Percentiles rank a stretch among this genome's conserved stretches.
Conservation (phyloP, 2,113 vertebrate species). For the Furnarius figulus region DNA sequence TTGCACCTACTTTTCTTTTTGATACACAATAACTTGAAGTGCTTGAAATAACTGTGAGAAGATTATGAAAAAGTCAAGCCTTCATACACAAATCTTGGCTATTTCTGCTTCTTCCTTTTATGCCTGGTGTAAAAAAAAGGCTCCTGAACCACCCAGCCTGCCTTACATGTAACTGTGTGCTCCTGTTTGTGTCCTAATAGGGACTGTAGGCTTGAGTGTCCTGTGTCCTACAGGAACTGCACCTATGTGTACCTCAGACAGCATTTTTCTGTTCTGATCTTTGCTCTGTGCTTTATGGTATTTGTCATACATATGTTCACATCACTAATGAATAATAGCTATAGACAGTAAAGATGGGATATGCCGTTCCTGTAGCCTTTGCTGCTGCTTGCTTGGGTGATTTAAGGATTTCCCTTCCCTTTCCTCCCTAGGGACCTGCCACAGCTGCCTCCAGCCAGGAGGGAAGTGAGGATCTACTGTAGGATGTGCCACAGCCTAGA, state of each 20-base stretch:
- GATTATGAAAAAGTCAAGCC: not conserved
- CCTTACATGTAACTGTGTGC: not conserved
- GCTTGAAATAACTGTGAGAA: not conserved
- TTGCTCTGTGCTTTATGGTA: not conserved
- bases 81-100: not conserved
- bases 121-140: not conserved
- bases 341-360: not conserved
- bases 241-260: not conserved
- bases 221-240: not conserved
- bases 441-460: not conserved
- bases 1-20: not conserved
- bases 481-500: not conserved
- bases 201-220: not conserved
- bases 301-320: not conserved
- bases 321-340: not conserved
- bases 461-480: not conserved
- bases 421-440: not conserved
- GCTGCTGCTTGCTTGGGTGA: not conserved
- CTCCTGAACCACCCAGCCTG: not conserved
- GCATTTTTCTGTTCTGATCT: not conserved
- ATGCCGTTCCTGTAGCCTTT: not conserved
- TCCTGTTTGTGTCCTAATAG: not conserved
- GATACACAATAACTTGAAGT: accelerated
- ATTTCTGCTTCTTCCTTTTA: not conserved
- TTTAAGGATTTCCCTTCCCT: not conserved